Conservation (phyloP, 2,797 vertebrate genomes). For the Carcharodon carcharias region DNA sequence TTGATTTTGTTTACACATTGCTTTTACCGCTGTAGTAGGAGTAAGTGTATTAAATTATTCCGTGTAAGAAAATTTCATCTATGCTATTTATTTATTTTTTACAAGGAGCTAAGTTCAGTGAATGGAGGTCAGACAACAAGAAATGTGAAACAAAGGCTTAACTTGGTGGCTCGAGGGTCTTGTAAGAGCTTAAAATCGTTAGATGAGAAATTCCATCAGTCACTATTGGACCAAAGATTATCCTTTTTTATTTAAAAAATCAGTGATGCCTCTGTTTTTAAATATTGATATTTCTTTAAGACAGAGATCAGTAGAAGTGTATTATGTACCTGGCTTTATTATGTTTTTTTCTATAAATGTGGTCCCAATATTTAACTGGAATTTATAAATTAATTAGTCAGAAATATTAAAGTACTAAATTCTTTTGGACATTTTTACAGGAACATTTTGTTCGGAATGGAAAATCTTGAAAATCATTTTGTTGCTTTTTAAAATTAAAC, state of each 20-base stretch:
- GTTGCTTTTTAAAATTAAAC: slow-evolving; percentile 35
- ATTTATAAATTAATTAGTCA: slow-evolving; percentile 36
- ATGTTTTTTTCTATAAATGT: slow-evolving; percentile 13
- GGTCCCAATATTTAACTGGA: neutral
- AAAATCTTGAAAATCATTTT: neutral
- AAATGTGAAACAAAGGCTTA: slow-evolving; percentile 4
- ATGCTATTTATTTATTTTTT: neutral
- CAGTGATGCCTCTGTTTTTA: neutral
- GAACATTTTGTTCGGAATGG: slow-evolving; percentile 24
- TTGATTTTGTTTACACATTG: slow-evolving; percentile 14
- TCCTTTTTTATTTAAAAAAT: neutral
- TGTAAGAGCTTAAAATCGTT: neutral
- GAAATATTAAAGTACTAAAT: slow-evolving; percentile 37
- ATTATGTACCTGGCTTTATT: neutral
- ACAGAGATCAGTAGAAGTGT: neutral
- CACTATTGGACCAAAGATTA: neutral
- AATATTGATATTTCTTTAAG: neutral
- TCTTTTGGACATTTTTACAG: slow-evolving; percentile 34
- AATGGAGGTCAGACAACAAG: slow-evolving; percentile 1
- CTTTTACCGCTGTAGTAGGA: neutral
- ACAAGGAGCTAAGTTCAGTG: neutral
- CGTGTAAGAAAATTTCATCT: neutral
- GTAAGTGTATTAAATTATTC: slow-evolving; percentile 17
- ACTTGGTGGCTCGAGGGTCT: neutral
- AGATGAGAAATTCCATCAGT: neutral